Evolutionary conservation across 64 coral and sea anemone genomes (phyloP), one percentile per base, ranked within the genome.

Genomic region (Montipora cactus): DNA sequence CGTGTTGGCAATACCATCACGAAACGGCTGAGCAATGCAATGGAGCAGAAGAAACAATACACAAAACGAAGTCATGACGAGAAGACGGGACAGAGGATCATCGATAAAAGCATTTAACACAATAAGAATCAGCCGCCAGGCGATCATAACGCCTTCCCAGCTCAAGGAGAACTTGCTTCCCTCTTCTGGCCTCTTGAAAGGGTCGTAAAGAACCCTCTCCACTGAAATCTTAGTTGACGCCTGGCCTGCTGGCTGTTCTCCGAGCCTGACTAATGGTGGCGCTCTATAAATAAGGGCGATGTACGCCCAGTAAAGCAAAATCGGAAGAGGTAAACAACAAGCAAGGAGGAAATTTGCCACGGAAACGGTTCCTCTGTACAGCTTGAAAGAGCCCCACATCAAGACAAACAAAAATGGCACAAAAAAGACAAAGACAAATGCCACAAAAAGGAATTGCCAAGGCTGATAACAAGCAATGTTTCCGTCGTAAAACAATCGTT

Each of bases 101-200:
- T 90, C 7, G 44, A 98, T 81, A n/a, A 87, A 86, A 14, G 89
- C 90, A 69, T 91, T 61, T 48, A 98, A 75, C 5, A 67, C 55
- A 50, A 98, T 74, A 16, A 98, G 73, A 4, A 95, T 66, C 22
- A 98, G 85, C 9, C 94, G 80, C 1, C 96, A 79, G 1, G 74
- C 90, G 52, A 95, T 98, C 70, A 98, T 62, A 71, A 98, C 87
- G 55, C 96, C 95, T 93, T 98, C 93, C 96, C 96, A 98, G 80
- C 95, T 93, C 50, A 95, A 58, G 5, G 87, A 67, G 8, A 86
- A 89, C 6, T 59, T 75, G 44, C 13, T 10, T 1, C 87, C 87
- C 9, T 49, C 90, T 47, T 79, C 47, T 4, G 87, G 87, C 73
- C 8, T 47, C 28, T 89, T 72, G 64, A 95, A 98, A 12, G 96